Evolutionary conservation across 2,888 invertebrate genomes (phyloP).

Genomic region (Sicus ferrugineus): DNA sequence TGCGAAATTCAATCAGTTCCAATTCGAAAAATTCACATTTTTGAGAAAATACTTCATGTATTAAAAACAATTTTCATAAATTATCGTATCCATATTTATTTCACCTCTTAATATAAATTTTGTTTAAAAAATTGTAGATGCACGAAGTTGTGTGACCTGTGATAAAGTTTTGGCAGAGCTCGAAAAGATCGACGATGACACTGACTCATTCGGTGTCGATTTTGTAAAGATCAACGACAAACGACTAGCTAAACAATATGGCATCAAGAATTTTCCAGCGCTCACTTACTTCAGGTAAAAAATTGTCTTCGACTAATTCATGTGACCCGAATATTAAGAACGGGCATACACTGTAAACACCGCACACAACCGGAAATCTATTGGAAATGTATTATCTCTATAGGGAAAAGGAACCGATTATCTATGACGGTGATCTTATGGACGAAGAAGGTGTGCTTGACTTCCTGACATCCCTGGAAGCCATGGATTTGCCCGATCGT

Average conservation of each 20-base stretch:
- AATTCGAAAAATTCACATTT: no score
- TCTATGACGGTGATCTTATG: slow-evolving; percentile 96
- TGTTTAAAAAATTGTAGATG: no score
- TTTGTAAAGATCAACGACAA: slow-evolving; percentile 97
- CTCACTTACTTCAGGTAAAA: slow-evolving; percentile 84
- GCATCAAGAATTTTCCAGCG: slow-evolving; percentile 94
- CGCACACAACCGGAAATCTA: not conserved
- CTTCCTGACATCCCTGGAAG: slow-evolving; percentile 92
- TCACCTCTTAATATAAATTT: no score
- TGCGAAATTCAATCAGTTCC: no score
- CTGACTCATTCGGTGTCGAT: slow-evolving; percentile 92
- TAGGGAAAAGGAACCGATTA: slow-evolving; percentile 93
- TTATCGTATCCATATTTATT: no score
- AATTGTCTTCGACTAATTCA: not conserved
- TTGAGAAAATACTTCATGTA: no score
- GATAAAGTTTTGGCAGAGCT: slow-evolving; percentile 90
- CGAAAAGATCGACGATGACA: slow-evolving; percentile 95
- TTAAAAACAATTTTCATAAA: no score
- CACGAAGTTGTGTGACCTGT: slow-evolving; percentile 90
- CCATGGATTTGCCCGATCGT: slow-evolving; percentile 93
- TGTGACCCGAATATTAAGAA: not conserved
- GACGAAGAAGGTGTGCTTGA: slow-evolving; percentile 93
- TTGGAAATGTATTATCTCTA: slow-evolving; percentile 8
- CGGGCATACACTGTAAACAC: no score
- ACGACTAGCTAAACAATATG: slow-evolving; percentile 94